Percentiles rank a stretch among this genome's conserved stretches.
Conservation (phyloP, 2,797 vertebrate genomes). For the Paguma larvata region DNA sequence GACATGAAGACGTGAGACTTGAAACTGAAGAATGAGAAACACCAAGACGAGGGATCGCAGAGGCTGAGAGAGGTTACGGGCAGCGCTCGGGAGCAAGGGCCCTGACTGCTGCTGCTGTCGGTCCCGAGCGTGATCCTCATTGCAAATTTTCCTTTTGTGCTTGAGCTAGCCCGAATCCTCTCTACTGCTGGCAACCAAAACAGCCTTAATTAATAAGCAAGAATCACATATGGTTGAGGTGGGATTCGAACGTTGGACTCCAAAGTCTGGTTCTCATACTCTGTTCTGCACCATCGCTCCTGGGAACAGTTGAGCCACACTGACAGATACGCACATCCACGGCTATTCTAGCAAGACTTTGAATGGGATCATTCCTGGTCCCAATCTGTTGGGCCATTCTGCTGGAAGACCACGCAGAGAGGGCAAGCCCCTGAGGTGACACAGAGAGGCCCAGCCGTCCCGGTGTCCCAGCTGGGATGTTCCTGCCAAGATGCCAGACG, state of each 20-base stretch:
- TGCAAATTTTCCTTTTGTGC: neutral
- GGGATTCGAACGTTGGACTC: neutral
- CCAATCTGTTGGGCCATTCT: neutral
- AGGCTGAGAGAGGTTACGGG: neutral
- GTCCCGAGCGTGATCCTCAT: neutral
- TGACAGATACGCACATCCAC: neutral
- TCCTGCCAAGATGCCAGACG: neutral
- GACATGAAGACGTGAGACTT: neutral
- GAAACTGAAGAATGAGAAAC: neutral
- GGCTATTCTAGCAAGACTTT: neutral
- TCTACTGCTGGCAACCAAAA: neutral
- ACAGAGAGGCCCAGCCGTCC: neutral
- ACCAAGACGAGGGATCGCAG: neutral
- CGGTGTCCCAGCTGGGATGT: neutral
- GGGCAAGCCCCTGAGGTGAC: neutral
- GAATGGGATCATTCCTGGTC: neutral
- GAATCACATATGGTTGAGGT: neutral
- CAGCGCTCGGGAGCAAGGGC: neutral
- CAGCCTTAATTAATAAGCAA: neutral
- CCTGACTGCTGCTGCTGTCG: neutral
- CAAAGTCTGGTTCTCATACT: neutral
- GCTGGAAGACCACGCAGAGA: neutral
- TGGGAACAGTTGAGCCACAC: neutral
- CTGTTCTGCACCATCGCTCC: neutral
- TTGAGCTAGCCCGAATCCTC: neutral